Conservation (phyloP, 2,797 vertebrate genomes). For the Menidia menidia region DNA sequence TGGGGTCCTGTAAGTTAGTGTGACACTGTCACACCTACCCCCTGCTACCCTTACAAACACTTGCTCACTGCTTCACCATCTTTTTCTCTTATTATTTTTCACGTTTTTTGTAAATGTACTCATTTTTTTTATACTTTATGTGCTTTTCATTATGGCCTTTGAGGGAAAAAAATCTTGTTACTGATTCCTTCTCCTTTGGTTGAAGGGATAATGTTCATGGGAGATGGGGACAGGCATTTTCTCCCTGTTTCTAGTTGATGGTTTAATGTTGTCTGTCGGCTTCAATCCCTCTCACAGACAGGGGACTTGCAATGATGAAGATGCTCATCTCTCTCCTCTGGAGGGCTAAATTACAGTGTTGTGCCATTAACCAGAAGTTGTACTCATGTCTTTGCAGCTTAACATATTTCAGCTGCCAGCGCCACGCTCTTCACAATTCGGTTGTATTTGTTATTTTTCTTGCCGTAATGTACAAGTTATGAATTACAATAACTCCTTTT, state of each 20-base stretch:
- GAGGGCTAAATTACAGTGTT: conserved; percentile 78
- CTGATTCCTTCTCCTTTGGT: conserved; percentile 46
- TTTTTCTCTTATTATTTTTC: conserved; percentile 21
- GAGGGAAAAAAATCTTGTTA: conserved; percentile 42
- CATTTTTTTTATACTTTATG: conserved; percentile 24
- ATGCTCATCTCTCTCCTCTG: conserved; percentile 78
- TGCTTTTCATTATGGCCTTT: conserved; percentile 56
- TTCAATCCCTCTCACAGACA: conserved; percentile 45
- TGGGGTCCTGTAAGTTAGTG: conserved; percentile 23
- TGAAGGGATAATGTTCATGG: conserved; percentile 59
- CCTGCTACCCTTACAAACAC: conserved; percentile 17
- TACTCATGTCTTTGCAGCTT: conserved; percentile 72
- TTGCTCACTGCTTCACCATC: conserved; percentile 4
- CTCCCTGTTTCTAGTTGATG: conserved; percentile 38
- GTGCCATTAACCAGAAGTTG: conserved; percentile 82
- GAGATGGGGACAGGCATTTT: conserved; percentile 36
- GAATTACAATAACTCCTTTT: conserved; percentile 64
- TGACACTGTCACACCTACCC: conserved; percentile 16
- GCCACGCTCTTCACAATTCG: conserved; percentile 58
- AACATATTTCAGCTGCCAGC: conserved; percentile 80
- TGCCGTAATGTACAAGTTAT: conserved; percentile 39
- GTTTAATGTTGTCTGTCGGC: conserved; percentile 57
- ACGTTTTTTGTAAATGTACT: conserved; percentile 11
- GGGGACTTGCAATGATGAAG: conserved; percentile 74
- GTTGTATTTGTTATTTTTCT: conserved; percentile 45